Base-by-base conservation (phyloP, 2,797 vertebrate genomes). In the Pempheris klunzingeri region DNA sequence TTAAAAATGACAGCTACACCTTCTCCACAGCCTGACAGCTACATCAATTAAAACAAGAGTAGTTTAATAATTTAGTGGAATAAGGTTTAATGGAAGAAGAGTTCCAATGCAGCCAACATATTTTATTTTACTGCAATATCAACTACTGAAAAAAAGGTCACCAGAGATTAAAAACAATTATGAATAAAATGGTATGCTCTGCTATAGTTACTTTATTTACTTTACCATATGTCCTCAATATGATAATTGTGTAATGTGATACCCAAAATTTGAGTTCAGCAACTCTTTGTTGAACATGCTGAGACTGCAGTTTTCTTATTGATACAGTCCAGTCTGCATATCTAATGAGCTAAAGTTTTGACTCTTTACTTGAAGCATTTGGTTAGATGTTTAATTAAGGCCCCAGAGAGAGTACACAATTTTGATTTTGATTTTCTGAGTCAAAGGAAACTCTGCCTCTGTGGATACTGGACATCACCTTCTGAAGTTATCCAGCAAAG, bases 241-340 rank as follows among this genome's bases (percentile, higher is more conserved):
- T 70, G 52, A 67, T 69, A 55, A 82, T 46, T 80, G 14, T 76
- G n/a, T 63, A 43, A 74, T 61, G 18, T 36, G 49, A 78, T 70
- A 57, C 60, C 55, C 54, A 43, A 78, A 80, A 60, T 77, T 74
- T 59, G 41, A 68, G 22, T 71, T 83, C 36, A 71, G 58, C 67
- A 68, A 22, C 24, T 79, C 59, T 65, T 46, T 70, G 5, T 18
- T 77, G 32, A 74, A 75, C 1, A n/a, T 74, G 77, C 77, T 81
- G 70, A 80, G 55, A 43, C n/a, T 6, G 73, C 83, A 78, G 15
- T 72, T 81, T 74, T 74, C 57, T 74, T 81, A 71, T 87, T 78
- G 69, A 74, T 75, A 72, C 39, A 30, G 12, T 65, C 60, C 69
- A 52, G 74, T 80, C 67, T 75, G 61, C 82, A 77, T 64, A 70